Conservation (phyloP, 2,797 vertebrate genomes). For the Crenichthys baileyi region DNA sequence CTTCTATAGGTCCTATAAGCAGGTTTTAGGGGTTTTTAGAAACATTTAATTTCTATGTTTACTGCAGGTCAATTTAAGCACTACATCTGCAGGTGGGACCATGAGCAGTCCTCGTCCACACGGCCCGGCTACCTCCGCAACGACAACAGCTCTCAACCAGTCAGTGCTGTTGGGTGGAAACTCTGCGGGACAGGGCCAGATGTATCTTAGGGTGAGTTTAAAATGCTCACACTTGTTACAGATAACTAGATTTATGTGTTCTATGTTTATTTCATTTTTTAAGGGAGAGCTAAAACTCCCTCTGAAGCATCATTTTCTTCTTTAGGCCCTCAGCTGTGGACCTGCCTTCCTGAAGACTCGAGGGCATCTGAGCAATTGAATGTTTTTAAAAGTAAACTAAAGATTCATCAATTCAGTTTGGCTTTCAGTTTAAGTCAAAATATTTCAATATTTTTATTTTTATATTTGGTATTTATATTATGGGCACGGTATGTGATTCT, state of each 20-base stretch:
- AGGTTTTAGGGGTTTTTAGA: neutral
- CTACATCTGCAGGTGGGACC: slow-evolving; percentile 77
- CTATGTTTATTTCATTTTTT: neutral
- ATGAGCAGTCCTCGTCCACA: slow-evolving; percentile 81
- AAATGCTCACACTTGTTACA: neutral
- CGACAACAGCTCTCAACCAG: slow-evolving; percentile 91
- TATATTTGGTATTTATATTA: no score
- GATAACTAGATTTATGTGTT: neutral
- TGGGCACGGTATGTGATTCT: no score
- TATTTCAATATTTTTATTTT: neutral
- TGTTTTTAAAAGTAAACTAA: neutral
- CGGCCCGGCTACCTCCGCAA: slow-evolving; percentile 83
- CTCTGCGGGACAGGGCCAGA: slow-evolving; percentile 93
- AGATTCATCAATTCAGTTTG: neutral
- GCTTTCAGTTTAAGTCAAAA: neutral
- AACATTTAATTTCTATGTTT: slow-evolving; percentile 14
- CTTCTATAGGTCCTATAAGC: neutral
- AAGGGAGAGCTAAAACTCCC: neutral
- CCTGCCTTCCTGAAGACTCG: neutral
- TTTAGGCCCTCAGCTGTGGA: neutral
- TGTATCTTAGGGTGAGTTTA: slow-evolving; percentile 95
- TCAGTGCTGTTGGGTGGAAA: slow-evolving; percentile 93
- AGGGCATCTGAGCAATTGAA: neutral
- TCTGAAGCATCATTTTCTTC: neutral
- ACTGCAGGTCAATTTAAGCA: slow-evolving; percentile 82